A percentile compares a stretch with the other conserved stretches of the same genome.
These are phyloP conservation scores for Philopedon plagiatum DNA, from an alignment of 2,888 invertebrate genomes.

Conservation along the genomic window DNA sequence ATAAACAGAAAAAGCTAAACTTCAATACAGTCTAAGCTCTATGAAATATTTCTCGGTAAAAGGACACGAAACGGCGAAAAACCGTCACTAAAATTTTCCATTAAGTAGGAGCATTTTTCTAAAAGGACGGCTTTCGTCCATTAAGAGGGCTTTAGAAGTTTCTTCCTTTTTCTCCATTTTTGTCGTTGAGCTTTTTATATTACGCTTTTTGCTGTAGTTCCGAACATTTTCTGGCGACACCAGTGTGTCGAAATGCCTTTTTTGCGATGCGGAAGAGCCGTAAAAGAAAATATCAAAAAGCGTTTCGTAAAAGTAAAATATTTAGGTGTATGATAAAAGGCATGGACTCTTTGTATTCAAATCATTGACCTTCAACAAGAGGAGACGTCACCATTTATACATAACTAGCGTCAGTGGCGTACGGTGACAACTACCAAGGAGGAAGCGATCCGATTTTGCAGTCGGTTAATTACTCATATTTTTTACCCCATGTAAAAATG, in stretches of 20 bases:
- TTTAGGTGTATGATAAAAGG: background rate
- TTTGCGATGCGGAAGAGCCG: background rate
- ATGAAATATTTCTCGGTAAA: background rate
- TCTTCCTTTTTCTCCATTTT: background rate
- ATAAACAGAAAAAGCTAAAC: too few relatives aligned
- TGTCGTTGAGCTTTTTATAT: constrained; percentile 4
- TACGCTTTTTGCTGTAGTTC: constrained; percentile 3
- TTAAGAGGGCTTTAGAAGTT: constrained; percentile 1
- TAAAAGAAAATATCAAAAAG: background rate
- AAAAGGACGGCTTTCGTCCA: constrained; percentile 18
- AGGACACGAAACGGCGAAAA: background rate
- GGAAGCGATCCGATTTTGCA: too few relatives aligned
- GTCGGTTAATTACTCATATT: too few relatives aligned
- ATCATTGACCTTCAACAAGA: too few relatives aligned
- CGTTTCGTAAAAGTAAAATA: background rate
- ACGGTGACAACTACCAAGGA: too few relatives aligned
- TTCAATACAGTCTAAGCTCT: too few relatives aligned
- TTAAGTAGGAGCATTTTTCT: constrained; percentile 14
- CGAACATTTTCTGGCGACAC: constrained; percentile 1
- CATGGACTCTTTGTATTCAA: background rate
- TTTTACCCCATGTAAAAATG: too few relatives aligned
- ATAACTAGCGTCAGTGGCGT: too few relatives aligned
- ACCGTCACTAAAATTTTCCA: constrained; percentile 20
- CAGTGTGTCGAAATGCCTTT: background rate
- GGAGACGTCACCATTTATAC: too few relatives aligned